Conservation (phyloP, 2,797 vertebrate genomes). For the Myripristis murdjan region DNA sequence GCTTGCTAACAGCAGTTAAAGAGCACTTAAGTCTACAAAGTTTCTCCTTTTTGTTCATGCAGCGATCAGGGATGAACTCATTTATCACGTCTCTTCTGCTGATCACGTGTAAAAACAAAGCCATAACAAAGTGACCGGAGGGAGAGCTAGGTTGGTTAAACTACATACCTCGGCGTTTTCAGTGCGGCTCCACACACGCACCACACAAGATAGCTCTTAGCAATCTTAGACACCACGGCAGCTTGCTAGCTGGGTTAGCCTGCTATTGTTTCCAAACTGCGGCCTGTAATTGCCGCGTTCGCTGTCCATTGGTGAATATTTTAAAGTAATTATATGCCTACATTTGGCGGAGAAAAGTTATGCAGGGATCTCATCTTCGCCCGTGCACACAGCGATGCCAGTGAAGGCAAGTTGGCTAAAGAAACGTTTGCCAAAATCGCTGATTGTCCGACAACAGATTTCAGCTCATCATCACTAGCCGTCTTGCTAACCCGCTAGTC, state of each 20-base stretch:
- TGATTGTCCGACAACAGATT: conserved; percentile 58
- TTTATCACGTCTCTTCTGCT: conserved; percentile 1
- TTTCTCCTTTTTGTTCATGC: conserved; percentile 30
- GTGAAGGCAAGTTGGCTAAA: conserved; percentile 57
- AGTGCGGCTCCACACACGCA: conserved; percentile 55
- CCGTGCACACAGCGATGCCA: conserved; percentile 55
- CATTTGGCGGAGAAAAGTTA: conserved; percentile 44
- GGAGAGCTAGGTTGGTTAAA: conserved; percentile 34
- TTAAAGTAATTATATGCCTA: conserved; percentile 26
- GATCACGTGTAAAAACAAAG: conserved; percentile 47
- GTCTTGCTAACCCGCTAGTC: conserved; percentile 54
- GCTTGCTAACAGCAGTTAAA: conserved; percentile 38
- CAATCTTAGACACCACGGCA: conserved; percentile 64
- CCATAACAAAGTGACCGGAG: conserved; percentile 41
- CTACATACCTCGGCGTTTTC: conserved; percentile 65
- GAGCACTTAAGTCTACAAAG: conserved; percentile 60
- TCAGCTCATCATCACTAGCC: conserved; percentile 62
- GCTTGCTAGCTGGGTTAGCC: conserved; percentile 70
- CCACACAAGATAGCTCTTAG: conserved; percentile 47
- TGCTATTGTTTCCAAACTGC: conserved; percentile 74
- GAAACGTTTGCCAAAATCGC: conserved; percentile 61
- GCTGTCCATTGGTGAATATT: conserved; percentile 61
- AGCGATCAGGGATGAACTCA: background rate
- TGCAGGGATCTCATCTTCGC: conserved; percentile 53
- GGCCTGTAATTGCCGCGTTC: conserved; percentile 80